Base-by-base conservation (phyloP, 2,888 invertebrate genomes). In the Drosophila kanekoi region DNA sequence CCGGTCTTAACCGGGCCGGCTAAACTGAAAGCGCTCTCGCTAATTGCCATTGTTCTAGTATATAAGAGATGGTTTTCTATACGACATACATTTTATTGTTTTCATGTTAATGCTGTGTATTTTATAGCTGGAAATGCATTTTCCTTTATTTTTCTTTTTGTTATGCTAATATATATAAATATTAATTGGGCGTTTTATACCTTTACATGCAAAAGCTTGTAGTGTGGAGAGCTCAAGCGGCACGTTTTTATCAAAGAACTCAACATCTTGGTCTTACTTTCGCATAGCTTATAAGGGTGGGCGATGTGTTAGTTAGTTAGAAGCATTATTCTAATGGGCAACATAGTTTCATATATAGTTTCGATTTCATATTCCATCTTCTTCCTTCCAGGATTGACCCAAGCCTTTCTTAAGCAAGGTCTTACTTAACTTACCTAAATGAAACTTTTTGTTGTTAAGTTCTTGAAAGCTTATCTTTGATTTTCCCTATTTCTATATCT, bases 11-110 rank as follows among this genome's bases (percentile, higher is more conserved):
- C 16, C 10, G 57, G 59, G 54, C 64, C 64, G 59, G 54, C 59
- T 56, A 32, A 72, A 32, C 28, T 37, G 41, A 20, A 58, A 48
- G 57, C 67, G 63, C 53, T 59, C 32, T 45, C 65, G 52, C 45
- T 70, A 73, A 71, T 68, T 78, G 89, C 87, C 84, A 88, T 83
- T 72, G 63, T 76, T 57, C 49, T 88, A 87, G 70, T 33, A 63
- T 40, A 44, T 40, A 76, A 72, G 61, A 51, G 33, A 49, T 56
- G 62, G 61, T 60, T 57, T 58, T 72, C 61, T 52, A 65, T 54
- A 44, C n/a, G 57, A 57, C 48, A 37, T 33, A 44, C 59, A 49
- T 69, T 49, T 10, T 51, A 41, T 48, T 72, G 57, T 66, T 69
- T 76, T 77, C 58, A 45, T 79, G 85, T 87, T 84, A 65, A 64